Evolutionary conservation across 2,113 vertebrate species (phyloP), one percentile per base, ranked within the genome.

Genomic region (Hemichromis elongatus): DNA sequence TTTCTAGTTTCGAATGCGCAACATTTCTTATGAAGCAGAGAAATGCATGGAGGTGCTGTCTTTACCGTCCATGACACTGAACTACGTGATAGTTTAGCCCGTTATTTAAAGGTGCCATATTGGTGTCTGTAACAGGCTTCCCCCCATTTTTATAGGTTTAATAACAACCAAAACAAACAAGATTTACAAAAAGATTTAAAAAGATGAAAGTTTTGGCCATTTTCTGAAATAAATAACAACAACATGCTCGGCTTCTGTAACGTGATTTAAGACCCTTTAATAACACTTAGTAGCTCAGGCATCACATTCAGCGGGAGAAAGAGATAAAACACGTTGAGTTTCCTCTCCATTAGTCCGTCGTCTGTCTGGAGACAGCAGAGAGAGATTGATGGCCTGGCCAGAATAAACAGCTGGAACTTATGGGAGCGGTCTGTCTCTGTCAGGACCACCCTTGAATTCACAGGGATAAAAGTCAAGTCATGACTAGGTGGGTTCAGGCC

Each of bases 371-470:
- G 91, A 89, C 86, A 77, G 89, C 88, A 9, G 55, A 61, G 52
- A 75, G 73, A 92, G 91, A 94, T 82, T 82, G 86, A 95, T 93
- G 83, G 57, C 82, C 82, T 24, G n/a, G 66, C 4, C 59, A 90
- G 83, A 88, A 90, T 91, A 93, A 95, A 94, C 94, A 95, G 89
- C 93, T 92, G 93, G 91, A 94, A 92, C 86, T 90, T 92, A 91
- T 93, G 87, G 88, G 88, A 86, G 77, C 79, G 16, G 77, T 94
- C 88, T 80, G 88, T 91, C 92, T 87, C 77, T 86, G 85, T 93
- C 90, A 93, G 57, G 33, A 79, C 53, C 59, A 86, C 87, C 89
- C 89, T 87, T 63, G 85, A 90, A 84, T 81, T 68, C 80, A 53
- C 88, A 86, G 83, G 78, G 85, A 90, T 85, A 82, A 84, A 84